A percentile compares a stretch with the other conserved stretches of the same genome.
phyloP scores from a whole-genome alignment of 2,113 vertebrate genomes.

The Tupaia tana region DNA sequence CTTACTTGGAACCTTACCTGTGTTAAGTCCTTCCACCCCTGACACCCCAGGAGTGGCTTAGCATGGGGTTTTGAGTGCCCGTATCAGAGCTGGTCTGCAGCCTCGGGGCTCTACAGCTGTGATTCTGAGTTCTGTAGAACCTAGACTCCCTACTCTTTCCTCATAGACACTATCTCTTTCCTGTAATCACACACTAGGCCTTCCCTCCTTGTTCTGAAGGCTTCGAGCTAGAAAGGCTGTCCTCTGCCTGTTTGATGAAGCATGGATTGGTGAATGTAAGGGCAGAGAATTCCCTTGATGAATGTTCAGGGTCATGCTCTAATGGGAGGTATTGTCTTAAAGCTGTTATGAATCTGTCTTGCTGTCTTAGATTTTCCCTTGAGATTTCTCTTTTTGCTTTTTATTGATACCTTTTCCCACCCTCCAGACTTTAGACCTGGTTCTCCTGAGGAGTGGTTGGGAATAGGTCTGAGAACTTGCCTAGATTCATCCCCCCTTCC shows the following conservation, averaged over 20 bases:
- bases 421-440: not conserved
- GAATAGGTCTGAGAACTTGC: not conserved
- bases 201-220: not conserved
- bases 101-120: not conserved
- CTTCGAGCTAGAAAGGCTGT: not conserved
- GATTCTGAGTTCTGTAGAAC: not conserved
- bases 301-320: not conserved
- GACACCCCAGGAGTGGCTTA: not conserved
- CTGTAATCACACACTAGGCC: not conserved
- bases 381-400: not conserved
- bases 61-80: not conserved
- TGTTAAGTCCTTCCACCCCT: no score
- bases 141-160: not conserved
- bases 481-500: not conserved
- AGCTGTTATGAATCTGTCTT: not conserved
- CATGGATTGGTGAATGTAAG: not conserved
- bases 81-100: not conserved
- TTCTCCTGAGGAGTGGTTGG: not conserved
- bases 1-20: not conserved
- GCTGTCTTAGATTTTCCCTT: not conserved
- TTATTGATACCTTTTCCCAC: not conserved
- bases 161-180: not conserved
- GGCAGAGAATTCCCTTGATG: conserved; percentile 10
- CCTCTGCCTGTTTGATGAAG: not conserved
- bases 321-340: not conserved